Evolutionary conservation across 2,888 invertebrate species (phyloP).

Genomic region (Blastobasis lacticolella): DNA sequence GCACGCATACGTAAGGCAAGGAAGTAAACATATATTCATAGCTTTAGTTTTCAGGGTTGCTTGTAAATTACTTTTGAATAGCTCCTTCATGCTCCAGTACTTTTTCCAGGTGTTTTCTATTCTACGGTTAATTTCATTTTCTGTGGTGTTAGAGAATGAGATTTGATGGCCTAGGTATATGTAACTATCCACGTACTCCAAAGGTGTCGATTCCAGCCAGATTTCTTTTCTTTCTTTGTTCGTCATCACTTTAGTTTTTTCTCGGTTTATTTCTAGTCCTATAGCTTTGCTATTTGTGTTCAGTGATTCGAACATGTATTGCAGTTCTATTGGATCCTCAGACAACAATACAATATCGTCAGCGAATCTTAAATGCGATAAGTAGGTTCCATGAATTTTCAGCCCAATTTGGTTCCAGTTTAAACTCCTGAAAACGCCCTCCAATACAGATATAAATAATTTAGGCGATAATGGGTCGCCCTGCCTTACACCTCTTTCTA

Average conservation of each 20-base stretch:
- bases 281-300: not conserved
- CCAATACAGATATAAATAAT: too few species aligned
- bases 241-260: not conserved
- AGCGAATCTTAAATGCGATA: not conserved
- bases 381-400: not conserved
- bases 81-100: too few species aligned
- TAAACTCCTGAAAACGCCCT: not conserved
- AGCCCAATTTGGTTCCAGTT: not conserved
- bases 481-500: too few species aligned
- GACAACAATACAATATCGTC: not conserved
- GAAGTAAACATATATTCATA: not conserved
- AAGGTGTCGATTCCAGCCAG: not conserved
- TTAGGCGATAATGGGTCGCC: too few species aligned
- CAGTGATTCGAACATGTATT: not conserved
- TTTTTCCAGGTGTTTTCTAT: not conserved
- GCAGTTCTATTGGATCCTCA: not conserved
- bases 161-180: not conserved
- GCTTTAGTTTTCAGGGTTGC: too few species aligned
- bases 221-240: not conserved
- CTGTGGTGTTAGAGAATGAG: not conserved
- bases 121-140: not conserved
- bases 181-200: not conserved
- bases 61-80: too few species aligned
- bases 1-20: not conserved
- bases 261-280: not conserved